Base-by-base conservation (phyloP, 2,113 vertebrate species). In the Pycnonotus jocosus region DNA sequence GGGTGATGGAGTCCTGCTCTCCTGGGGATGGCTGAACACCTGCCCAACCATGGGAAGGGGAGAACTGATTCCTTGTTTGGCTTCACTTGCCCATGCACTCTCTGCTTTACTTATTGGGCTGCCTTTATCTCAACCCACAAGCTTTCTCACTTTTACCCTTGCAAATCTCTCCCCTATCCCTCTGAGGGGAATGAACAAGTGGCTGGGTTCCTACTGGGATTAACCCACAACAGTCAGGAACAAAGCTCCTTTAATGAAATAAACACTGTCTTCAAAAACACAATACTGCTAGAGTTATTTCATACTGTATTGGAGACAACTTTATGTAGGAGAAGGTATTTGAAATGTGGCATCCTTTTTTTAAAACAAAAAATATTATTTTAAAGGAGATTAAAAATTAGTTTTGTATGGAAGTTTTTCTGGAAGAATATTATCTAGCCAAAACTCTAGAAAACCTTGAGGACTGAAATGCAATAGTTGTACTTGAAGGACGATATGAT, bases 71-170 rank as follows among this genome's bases (percentile, higher is more conserved):
- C 72, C 35, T 64, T 58, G 11, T 1, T 30, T 48, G 35, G 44
- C 24, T 81, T 60, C n/a, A 13, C 45, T 60, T n/a, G 48, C 2
- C 3, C 7, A 5, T 1, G 0, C 5, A 11, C 9, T 17, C 50
- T 60, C 38, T 88, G 66, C 76, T 85, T 69, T 53, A 8, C 15
- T 30, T 81, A 21, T 2, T 47, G 42, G 71, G 24, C 20, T 71
- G 17, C 12, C 18, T 57, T 57, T n/a, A 79, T 44, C n/a, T 69
- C 72, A 42, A 8, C 33, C 33, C 64, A 65, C 1, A 2, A 6
- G 14, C 64, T 66, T 71, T 82, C 47, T 83, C 53, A 54, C 20
- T 77, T 81, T 50, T 28, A 58, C 19, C 3, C 18, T 87, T 44
- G 22, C 0, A 2, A 56, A 48, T 48, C 19, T 61, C 25, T 50